Evolutionary conservation across 53 echinoderm and acorn worm genomes (phyloP).

Genomic region (Temnopleurus reevesii): DNA sequence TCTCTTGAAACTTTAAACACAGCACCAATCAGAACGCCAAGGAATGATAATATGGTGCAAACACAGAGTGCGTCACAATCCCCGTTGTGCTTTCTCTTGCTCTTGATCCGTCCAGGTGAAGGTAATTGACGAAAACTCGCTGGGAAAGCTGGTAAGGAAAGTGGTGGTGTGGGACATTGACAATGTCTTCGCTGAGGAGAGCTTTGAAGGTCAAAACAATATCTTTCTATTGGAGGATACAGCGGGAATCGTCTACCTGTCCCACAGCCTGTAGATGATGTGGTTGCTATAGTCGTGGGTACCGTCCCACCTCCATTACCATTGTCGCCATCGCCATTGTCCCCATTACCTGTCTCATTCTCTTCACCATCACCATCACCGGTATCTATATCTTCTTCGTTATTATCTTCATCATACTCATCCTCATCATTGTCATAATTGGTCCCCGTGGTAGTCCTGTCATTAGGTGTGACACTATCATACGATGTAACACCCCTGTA

Average conservation of each 20-base stretch:
- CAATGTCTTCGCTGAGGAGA: background rate
- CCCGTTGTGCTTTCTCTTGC: background rate
- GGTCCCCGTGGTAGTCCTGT: background rate
- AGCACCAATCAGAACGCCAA: background rate
- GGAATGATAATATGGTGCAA: background rate
- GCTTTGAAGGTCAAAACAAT: background rate
- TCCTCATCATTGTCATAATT: background rate
- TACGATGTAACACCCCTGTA: background rate
- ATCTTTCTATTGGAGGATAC: background rate
- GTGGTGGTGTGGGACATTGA: background rate
- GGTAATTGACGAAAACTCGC: background rate
- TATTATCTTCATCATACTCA: background rate
- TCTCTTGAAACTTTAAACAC: constrained; percentile 1
- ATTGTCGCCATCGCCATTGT: background rate
- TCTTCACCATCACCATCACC: background rate
- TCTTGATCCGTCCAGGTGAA: background rate
- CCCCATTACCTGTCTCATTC: background rate
- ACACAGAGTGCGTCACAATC: background rate
- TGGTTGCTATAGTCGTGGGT: background rate
- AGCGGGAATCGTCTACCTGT: background rate
- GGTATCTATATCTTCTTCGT: background rate
- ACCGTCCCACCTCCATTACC: background rate
- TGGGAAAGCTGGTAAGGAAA: background rate
- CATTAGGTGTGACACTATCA: background rate
- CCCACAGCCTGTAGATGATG: background rate